These are phyloP conservation scores for Hermatobates lingyangjiaoensis DNA, from an alignment of 1,140 invertebrate species.

Conservation along the genomic window DNA sequence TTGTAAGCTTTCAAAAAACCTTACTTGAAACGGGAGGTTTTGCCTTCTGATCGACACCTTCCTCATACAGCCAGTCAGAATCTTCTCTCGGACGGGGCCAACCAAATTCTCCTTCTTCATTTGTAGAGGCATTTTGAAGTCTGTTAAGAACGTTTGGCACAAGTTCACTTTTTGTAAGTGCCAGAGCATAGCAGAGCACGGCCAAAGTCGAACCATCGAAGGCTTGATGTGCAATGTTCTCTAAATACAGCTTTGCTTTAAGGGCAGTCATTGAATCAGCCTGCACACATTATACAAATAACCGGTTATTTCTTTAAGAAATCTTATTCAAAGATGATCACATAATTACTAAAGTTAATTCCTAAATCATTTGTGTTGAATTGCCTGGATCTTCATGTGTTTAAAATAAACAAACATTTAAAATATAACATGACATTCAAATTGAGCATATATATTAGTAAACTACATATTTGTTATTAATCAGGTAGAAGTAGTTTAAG, in stretches of 20 bases:
- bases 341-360: too few relatives aligned
- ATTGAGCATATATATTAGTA: not conserved
- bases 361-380: too few relatives aligned
- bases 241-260: conserved; percentile 32
- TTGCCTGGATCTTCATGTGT: too few relatives aligned
- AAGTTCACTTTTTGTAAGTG: conserved; percentile 31
- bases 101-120: conserved; percentile 41
- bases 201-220: conserved; percentile 33
- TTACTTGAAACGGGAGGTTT: conserved; percentile 24
- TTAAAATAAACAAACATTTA: too few relatives aligned
- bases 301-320: not conserved
- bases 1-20: too few relatives aligned
- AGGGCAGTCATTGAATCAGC: conserved; percentile 27
- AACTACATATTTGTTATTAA: not conserved
- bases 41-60: conserved; percentile 26
- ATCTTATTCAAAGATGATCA: too few relatives aligned
- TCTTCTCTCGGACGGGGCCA: conserved; percentile 27
- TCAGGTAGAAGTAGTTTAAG: not conserved
- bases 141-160: conserved; percentile 31
- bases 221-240: conserved; percentile 27
- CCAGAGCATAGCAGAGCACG: conserved; percentile 31
- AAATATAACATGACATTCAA: too few relatives aligned
- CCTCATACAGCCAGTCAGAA: conserved; percentile 18
- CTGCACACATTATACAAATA: conserved; percentile 21
- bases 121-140: conserved; percentile 34